Conservation (phyloP, 2,888 invertebrate species). For the Hipparchia sbordonii region DNA sequence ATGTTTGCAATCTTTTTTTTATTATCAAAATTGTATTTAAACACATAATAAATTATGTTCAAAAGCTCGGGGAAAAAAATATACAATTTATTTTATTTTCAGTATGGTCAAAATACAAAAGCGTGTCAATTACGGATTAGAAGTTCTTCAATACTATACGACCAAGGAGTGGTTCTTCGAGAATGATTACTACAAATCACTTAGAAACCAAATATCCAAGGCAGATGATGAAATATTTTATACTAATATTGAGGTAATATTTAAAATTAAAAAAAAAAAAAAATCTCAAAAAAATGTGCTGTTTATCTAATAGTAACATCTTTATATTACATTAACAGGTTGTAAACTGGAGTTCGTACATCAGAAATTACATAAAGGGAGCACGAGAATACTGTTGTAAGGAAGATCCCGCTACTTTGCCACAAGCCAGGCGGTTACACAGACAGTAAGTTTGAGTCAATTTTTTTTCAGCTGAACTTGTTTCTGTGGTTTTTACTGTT, state of each 20-base stretch:
- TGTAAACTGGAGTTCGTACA: slow-evolving; percentile 64
- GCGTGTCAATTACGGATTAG: slow-evolving; percentile 84
- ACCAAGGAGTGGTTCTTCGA: slow-evolving; percentile 91
- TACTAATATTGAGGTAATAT: slow-evolving; percentile 69
- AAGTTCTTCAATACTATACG: slow-evolving; percentile 91
- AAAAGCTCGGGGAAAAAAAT: too few species aligned
- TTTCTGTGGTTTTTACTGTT: too few species aligned
- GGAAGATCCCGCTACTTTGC: slow-evolving; percentile 90
- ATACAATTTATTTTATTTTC: slow-evolving; percentile 65
- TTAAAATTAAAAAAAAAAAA: neutral
- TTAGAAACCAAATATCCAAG: slow-evolving; percentile 76
- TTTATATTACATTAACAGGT: slow-evolving; percentile 45
- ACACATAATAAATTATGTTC: too few species aligned
- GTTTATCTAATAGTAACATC: neutral
- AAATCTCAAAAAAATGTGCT: neutral
- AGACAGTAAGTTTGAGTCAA: slow-evolving; percentile 75
- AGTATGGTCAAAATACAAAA: slow-evolving; percentile 86
- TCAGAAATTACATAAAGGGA: slow-evolving; percentile 87
- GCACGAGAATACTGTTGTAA: slow-evolving; percentile 92
- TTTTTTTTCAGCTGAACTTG: too few species aligned
- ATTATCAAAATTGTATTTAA: neutral
- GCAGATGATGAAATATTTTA: slow-evolving; percentile 86
- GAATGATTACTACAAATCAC: slow-evolving; percentile 82
- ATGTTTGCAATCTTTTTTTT: neutral
- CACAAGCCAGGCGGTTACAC: slow-evolving; percentile 86